Percentiles rank a stretch among this genome's conserved stretches.
Evolutionary conservation across 2,797 vertebrate species (phyloP).

Genomic region (Antrozous pallidus): DNA sequence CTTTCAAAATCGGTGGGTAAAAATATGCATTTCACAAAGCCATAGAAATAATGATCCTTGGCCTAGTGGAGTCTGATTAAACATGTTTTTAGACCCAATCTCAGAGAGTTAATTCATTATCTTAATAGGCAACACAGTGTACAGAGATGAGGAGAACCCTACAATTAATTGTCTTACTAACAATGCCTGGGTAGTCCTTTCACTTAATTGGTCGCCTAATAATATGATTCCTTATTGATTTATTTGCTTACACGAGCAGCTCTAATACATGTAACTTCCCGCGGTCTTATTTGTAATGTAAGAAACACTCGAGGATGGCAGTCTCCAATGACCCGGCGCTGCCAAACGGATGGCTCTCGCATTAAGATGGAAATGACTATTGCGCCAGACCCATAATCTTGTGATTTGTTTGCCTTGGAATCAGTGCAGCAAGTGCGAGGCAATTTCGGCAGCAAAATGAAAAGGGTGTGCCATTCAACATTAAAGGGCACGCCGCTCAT

Average conservation of each 20-base stretch:
- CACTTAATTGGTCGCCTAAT: conserved; percentile 47
- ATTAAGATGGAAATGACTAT: not conserved
- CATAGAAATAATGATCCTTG: conserved; percentile 56
- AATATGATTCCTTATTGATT: conserved; percentile 28
- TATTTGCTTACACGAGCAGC: conserved; percentile 41
- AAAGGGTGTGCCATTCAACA: not conserved
- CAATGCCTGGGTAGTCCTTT: not conserved
- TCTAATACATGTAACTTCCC: not conserved
- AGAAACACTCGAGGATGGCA: fast-evolving
- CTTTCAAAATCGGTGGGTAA: conserved; percentile 38
- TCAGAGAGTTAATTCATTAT: conserved; percentile 62
- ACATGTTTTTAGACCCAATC: conserved; percentile 45
- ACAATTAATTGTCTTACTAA: conserved; percentile 47
- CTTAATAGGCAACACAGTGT: conserved; percentile 43
- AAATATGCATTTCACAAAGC: conserved; percentile 44
- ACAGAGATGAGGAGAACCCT: not conserved
- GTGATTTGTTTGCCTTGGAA: conserved; percentile 4
- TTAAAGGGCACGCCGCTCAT: not conserved
- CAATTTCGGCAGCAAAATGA: not conserved
- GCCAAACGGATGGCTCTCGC: not conserved
- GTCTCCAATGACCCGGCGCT: not conserved
- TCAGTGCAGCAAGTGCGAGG: not conserved
- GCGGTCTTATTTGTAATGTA: conserved; percentile 11
- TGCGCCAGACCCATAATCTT: not conserved
- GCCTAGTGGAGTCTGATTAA: conserved; percentile 46